Evolutionary conservation across 1,140 invertebrate genomes (phyloP), one percentile per base, ranked within the genome.

Genomic region (Philaenus spumarius): DNA sequence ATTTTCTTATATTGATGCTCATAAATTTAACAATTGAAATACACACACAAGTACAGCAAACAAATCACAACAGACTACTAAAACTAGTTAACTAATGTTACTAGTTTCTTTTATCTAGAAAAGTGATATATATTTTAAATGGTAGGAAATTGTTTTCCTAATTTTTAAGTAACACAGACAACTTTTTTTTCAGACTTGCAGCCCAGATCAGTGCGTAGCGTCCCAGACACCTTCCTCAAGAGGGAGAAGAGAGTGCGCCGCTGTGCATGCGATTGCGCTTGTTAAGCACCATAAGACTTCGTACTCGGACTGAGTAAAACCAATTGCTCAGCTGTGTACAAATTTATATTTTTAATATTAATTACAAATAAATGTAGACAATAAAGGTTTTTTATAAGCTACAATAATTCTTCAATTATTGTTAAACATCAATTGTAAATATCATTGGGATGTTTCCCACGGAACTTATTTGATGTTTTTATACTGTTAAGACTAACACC

Each of bases 241-340:
- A 60, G 66, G 11, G 66, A 68, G 24, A 68, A 68, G 60, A 23
- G 66, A 42, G 61, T 66, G 35, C 61, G 63, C 20, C 61, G 66
- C n/a, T 68, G 65, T 45, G 66, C 66, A 22, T 68, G 66, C 43
- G 65, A 68, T 43, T 68, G 66, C 57, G 48, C 63, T 23, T 68
- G 66, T 50, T 68, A 59, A 26, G 22, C 30, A 20, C n/a, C n/a
- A n/a, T n/a, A n/a, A n/a, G n/a, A n/a, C n/a, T n/a, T n/a, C n/a
- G n/a, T n/a, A n/a, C n/a, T n/a, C n/a, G n/a, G n/a, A n/a, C n/a
- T n/a, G n/a, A n/a, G n/a, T n/a, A 51, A 3, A 19, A 47, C 22
- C 26, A 20, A 47, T 14, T 26, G 26, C 14, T n/a, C 20, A 20
- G n/a, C 22, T 47, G n/a, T 45, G 22, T 47, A 47, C 22, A 24